phyloP scores from a whole-genome alignment of 2,797 vertebrate genomes.

The Erethizon dorsatum region DNA sequence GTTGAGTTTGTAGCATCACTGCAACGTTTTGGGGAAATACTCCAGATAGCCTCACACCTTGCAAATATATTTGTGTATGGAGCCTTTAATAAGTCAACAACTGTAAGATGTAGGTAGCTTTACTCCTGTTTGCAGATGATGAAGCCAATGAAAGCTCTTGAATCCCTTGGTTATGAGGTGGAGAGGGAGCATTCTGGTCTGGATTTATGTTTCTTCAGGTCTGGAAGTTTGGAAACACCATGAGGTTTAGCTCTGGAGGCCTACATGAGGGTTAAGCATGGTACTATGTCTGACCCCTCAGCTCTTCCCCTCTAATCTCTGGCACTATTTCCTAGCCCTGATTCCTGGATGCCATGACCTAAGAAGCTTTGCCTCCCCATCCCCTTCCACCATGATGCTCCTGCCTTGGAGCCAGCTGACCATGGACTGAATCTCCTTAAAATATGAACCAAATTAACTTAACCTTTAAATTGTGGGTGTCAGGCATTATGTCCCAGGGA shows the following conservation, averaged over 20 bases:
- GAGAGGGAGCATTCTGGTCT: background rate
- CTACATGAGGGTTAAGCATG: background rate
- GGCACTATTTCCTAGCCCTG: background rate
- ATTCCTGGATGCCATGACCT: background rate
- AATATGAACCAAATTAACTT: background rate
- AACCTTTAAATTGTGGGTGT: background rate
- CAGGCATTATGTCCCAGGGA: background rate
- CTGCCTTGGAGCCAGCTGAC: background rate
- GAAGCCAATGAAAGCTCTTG: no score
- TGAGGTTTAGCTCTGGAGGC: background rate
- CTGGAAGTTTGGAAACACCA: background rate
- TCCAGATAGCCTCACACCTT: background rate
- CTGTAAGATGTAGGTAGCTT: background rate
- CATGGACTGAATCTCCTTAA: background rate
- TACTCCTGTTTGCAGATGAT: background rate
- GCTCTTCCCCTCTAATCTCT: background rate
- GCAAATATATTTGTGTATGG: fast-evolving
- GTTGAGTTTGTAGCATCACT: background rate
- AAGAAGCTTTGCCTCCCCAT: background rate
- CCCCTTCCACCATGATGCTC: background rate
- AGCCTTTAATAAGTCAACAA: background rate
- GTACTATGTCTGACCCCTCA: background rate
- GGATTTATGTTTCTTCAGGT: background rate
- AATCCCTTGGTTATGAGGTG: no score
- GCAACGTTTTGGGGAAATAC: fast-evolving